Evolutionary conservation across 2,888 invertebrate species (phyloP), one percentile per base, ranked within the genome.

Genomic region (Polietes domitor): DNA sequence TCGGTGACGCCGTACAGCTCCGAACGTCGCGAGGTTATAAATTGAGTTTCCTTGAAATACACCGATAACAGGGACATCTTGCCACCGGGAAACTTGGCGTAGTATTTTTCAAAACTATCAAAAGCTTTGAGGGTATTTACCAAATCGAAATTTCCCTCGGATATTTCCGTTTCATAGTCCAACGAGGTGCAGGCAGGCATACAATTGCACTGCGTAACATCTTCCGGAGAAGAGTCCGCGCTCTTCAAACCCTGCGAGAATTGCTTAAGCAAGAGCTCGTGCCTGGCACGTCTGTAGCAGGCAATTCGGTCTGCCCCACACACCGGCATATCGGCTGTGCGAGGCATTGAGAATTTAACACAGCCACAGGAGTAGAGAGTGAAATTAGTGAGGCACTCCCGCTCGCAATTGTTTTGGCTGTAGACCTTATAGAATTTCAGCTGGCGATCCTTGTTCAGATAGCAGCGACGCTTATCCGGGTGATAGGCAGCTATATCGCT

Each of bases 21-120:
- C 0, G 95, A 94, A 3, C 95, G 93, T 58, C 94, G 94, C 0
- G 94, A 94, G 0, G 95, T 94, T 61, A 95, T 94, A 87, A 95
- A 95, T 88, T 95, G 95, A 50, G 94, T 94, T 86, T 96, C 95
- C 88, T 95, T 96, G 91, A 95, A 96, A 91, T 95, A 95, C 6
- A 68, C 9, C 21, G 6, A 15, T 0, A 58, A 7, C 10, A 21
- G 24, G 0, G 95, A 93, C 91, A 94, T 93, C 82, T 93, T 91
- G 0, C 93, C 90, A 58, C 94, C 94, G 63, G 88, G 93, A 87
- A 87, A 89, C n/a, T 89, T 87, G 7, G 86, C 61, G 47, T 88
- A 75, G 63, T 90, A 91, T 0, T 88, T 82, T 0, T 88, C 89
- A 37, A 90, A 89, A 1, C 88, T 89, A 53, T 88, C 87, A 91